Percentiles rank a stretch among this genome's conserved stretches.
phyloP scores from a whole-genome alignment of 2,888 invertebrate genomes.

The Euzophera pinguis region DNA sequence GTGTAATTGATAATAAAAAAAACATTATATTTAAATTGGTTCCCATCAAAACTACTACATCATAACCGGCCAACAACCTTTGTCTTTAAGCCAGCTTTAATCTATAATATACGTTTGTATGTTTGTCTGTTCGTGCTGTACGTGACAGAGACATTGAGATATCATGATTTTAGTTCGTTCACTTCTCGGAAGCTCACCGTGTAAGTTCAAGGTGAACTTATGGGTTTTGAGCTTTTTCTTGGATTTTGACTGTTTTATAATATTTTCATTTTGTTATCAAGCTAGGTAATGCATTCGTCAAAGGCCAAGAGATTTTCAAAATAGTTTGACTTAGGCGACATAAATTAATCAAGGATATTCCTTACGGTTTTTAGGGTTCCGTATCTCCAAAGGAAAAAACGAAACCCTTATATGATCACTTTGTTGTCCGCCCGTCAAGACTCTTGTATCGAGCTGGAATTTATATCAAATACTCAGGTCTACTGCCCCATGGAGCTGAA shows the following conservation, averaged over 20 bases:
- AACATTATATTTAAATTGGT: background rate
- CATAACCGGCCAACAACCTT: background rate
- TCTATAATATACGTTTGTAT: background rate
- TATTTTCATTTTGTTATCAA: too few species aligned
- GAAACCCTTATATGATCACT: too few species aligned
- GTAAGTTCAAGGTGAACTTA: conserved; percentile 16
- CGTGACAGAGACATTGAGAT: conserved; percentile 19
- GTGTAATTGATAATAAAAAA: background rate
- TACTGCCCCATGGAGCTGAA: too few species aligned
- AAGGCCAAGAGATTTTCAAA: too few species aligned
- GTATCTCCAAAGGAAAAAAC: too few species aligned
- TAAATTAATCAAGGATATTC: too few species aligned
- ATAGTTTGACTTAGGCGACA: too few species aligned
- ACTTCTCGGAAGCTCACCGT: conserved; percentile 21
- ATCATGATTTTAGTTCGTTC: conserved; percentile 17
- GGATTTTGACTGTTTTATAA: background rate
- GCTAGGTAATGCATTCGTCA: too few species aligned
- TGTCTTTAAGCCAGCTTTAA: background rate
- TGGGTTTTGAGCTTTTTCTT: background rate
- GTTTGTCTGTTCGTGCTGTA: conserved; percentile 9
- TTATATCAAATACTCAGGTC: too few species aligned
- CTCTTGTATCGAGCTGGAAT: too few species aligned
- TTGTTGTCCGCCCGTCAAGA: too few species aligned
- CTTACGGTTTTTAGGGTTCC: too few species aligned
- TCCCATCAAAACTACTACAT: background rate